Percentiles rank a stretch among this genome's conserved stretches.
These are phyloP conservation scores for Diorhabda elongata DNA, from an alignment of 1,140 invertebrate genomes.

Conservation along the genomic window DNA sequence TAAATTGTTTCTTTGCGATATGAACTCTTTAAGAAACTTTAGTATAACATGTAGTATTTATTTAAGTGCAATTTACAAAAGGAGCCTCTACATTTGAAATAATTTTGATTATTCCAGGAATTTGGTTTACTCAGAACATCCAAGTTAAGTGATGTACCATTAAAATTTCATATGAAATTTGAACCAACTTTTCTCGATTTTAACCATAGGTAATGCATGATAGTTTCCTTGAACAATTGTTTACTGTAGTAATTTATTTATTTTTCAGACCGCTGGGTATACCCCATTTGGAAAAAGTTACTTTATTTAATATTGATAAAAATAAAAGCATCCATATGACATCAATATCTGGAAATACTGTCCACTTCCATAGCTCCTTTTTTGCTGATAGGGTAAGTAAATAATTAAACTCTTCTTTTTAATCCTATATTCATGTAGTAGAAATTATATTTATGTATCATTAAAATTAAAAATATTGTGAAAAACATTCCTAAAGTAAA, in stretches of 20 bases:
- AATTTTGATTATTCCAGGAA: constrained; percentile 31
- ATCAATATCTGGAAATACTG: constrained; percentile 82
- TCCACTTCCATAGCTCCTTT: constrained; percentile 89
- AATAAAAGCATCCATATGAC: constrained; percentile 72
- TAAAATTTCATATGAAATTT: constrained; percentile 48
- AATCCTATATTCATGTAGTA: background rate
- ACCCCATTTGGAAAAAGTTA: constrained; percentile 75
- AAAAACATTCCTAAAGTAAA: no score
- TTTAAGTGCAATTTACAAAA: no score
- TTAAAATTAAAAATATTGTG: no score
- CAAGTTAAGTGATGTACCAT: constrained; percentile 39
- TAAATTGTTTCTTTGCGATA: no score
- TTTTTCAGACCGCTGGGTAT: constrained; percentile 71
- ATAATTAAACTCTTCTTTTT: background rate
- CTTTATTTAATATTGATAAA: constrained; percentile 71
- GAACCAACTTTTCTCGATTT: constrained; percentile 65
- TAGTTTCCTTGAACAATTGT: background rate
- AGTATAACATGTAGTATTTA: no score
- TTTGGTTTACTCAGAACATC: constrained; percentile 40
- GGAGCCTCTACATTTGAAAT: no score
- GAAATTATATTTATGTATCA: constrained; percentile 40
- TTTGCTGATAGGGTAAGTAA: constrained; percentile 78
- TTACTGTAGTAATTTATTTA: background rate
- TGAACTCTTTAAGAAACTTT: no score
- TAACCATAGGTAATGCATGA: constrained; percentile 57